Percentiles rank a stretch among this genome's conserved stretches.
phyloP scores from a whole-genome alignment of 1,140 invertebrate genomes.

The Pararge aegeria region DNA sequence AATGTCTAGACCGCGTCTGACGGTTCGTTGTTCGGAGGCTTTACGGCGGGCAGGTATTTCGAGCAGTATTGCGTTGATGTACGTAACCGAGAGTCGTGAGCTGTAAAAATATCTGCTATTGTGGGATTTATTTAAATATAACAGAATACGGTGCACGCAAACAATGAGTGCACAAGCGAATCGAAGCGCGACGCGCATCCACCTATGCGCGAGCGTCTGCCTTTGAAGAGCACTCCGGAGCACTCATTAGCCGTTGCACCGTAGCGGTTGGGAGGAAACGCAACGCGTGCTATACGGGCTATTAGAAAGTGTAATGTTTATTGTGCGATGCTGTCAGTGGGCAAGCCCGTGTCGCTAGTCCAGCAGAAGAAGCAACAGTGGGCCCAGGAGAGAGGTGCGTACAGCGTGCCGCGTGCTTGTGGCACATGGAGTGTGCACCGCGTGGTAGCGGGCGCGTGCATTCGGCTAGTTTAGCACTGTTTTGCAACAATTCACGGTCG shows the following conservation, averaged over 20 bases:
- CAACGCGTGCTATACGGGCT: constrained; percentile 64
- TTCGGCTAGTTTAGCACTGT: constrained; percentile 22
- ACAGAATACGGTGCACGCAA: constrained; percentile 40
- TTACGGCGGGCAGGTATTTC: constrained; percentile 13
- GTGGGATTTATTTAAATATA: constrained; percentile 36
- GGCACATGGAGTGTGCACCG: constrained; percentile 6
- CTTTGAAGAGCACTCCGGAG: constrained; percentile 63
- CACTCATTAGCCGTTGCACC: constrained; percentile 70
- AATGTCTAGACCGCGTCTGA: constrained; percentile 44
- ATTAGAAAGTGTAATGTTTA: constrained; percentile 75
- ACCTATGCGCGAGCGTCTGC: constrained; percentile 64
- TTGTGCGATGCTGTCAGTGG: constrained; percentile 73
- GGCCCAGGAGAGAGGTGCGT: constrained; percentile 86
- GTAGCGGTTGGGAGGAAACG: constrained; percentile 55
- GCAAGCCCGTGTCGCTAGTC: constrained; percentile 81
- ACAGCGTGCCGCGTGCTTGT: constrained; percentile 20
- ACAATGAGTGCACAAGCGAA: constrained; percentile 69
- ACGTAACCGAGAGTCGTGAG: constrained; percentile 25
- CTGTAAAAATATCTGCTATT: constrained; percentile 41
- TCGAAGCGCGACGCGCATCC: constrained; percentile 61
- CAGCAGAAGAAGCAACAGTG: constrained; percentile 89
- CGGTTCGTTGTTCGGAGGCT: not conserved
- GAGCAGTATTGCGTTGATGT: constrained; percentile 21
- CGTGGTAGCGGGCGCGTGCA: constrained; percentile 3
- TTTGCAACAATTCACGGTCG: constrained; percentile 51